phyloP scores from a whole-genome alignment of 2,113 vertebrate species.

The Cariama cristata region DNA sequence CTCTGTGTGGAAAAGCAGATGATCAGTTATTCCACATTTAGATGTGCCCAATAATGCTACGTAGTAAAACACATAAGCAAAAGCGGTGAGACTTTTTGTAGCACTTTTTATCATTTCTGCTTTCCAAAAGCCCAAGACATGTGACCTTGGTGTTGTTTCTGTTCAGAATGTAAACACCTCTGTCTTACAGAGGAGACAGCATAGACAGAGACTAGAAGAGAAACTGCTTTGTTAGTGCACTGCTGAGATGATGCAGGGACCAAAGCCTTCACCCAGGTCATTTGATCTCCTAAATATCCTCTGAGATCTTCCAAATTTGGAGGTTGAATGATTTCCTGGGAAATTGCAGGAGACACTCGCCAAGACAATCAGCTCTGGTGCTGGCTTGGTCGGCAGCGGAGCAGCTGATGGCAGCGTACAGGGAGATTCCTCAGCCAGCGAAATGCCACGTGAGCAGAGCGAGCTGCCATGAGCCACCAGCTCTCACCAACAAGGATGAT shows the following conservation, averaged over 20 bases:
- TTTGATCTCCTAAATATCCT: not conserved
- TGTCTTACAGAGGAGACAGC: not conserved
- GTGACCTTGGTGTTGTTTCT: not conserved
- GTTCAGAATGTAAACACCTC: not conserved
- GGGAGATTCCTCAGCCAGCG: not conserved
- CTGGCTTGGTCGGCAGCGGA: accelerated
- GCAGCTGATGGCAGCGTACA: accelerated
- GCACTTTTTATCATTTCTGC: not conserved
- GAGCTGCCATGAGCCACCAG: not conserved
- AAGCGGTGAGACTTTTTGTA: not conserved
- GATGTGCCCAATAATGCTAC: not conserved
- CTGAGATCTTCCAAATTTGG: not conserved
- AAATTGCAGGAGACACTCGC: not conserved
- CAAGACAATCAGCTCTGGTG: accelerated
- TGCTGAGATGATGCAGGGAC: not conserved
- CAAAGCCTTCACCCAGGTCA: not conserved
- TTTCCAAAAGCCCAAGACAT: not conserved
- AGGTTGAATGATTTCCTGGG: not conserved
- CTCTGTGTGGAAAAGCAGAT: not conserved
- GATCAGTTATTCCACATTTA: not conserved
- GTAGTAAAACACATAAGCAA: not conserved
- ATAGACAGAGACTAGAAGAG: not conserved
- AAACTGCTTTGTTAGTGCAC: not conserved
- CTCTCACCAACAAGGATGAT: not conserved
- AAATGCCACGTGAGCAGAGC: accelerated